phyloP scores from a whole-genome alignment of 2,888 invertebrate species.

The Patella pellucida region DNA sequence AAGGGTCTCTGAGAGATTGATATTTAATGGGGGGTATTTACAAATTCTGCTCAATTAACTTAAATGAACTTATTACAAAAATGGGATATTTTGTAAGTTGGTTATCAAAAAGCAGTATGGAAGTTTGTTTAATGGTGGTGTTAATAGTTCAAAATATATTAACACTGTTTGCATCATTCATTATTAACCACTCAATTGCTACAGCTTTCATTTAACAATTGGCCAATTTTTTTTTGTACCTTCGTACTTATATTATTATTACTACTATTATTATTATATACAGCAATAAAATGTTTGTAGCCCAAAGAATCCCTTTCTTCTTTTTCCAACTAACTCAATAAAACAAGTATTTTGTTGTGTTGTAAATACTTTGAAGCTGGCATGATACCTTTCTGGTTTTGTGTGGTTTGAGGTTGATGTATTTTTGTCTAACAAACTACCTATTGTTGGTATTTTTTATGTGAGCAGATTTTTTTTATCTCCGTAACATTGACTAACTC shows the following conservation, averaged over 20 bases:
- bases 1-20: too few species aligned
- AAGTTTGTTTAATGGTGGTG: neutral
- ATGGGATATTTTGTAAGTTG: neutral
- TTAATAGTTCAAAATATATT: neutral
- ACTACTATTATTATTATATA: neutral
- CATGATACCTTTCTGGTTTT: neutral
- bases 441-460: too few species aligned
- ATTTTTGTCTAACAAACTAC: neutral
- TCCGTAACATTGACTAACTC: neutral
- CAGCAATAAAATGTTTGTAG: slow-evolving; percentile 10
- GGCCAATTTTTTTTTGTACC: slow-evolving; percentile 1
- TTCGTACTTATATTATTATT: slow-evolving; percentile 4
- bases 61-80: too few species aligned
- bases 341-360: slow-evolving; percentile 7
- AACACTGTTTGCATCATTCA: neutral
- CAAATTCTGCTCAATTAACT: too few species aligned
- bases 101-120: neutral
- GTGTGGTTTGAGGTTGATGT: slow-evolving; percentile 11
- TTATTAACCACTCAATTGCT: neutral
- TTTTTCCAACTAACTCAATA: slow-evolving; percentile 5
- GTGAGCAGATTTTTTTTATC: too few species aligned
- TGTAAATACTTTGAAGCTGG: neutral
- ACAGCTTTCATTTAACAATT: slow-evolving; percentile 5
- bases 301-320: neutral
- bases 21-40: too few species aligned